These are phyloP conservation scores for Octomys mimax DNA, from an alignment of 2,797 vertebrate genomes.

Conservation along the genomic window DNA sequence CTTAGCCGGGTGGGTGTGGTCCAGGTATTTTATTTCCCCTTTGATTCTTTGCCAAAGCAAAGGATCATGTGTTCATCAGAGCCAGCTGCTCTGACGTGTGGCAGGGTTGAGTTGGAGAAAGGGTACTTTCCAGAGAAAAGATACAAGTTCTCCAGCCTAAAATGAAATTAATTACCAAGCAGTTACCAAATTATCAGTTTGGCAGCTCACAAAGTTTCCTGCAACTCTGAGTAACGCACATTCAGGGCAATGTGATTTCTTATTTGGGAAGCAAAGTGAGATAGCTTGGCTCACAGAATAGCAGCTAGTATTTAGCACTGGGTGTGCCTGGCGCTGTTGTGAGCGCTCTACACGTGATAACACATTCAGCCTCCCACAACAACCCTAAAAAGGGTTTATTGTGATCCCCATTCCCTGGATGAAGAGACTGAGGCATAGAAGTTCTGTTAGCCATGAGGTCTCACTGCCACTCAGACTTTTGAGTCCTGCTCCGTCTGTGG, in stretches of 20 bases:
- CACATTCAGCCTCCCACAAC: neutral
- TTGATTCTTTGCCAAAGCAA: conserved; percentile 68
- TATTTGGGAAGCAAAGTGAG: neutral
- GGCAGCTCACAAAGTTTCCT: neutral
- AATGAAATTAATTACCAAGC: conserved; percentile 7
- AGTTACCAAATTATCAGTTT: conserved; percentile 28
- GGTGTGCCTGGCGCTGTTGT: neutral
- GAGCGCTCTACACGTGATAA: neutral
- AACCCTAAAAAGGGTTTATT: neutral
- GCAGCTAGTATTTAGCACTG: neutral
- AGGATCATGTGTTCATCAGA: conserved; percentile 59
- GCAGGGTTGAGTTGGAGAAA: conserved; percentile 4
- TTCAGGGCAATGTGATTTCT: neutral
- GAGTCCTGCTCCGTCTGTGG: neutral
- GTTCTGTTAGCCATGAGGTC: neutral
- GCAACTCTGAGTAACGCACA: neutral
- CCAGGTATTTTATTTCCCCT: conserved; percentile 67
- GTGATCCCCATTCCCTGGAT: neutral
- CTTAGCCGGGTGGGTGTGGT: conserved; percentile 63
- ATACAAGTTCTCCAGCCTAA: conserved; percentile 50
- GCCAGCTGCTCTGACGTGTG: neutral
- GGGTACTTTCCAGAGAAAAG: conserved; percentile 75
- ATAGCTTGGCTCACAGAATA: neutral
- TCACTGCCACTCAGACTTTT: neutral
- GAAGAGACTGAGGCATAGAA: conserved; percentile 38